phyloP scores from a whole-genome alignment of 2,888 invertebrate genomes.

The Eulithis testata region DNA sequence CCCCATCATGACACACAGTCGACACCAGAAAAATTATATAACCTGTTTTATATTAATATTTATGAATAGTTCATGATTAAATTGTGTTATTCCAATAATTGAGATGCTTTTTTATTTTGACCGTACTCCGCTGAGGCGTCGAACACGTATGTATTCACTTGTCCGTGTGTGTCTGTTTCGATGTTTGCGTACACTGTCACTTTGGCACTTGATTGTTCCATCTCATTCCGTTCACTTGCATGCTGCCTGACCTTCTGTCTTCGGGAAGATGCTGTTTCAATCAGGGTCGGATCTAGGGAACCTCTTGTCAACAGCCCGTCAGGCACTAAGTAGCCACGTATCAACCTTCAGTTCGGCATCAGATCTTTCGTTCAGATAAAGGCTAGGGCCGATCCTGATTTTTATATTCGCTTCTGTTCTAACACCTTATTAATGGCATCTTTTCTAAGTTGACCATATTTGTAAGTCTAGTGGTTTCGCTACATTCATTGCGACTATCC shows the following conservation, averaged over 20 bases:
- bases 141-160: slow-evolving; percentile 83
- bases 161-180: slow-evolving; percentile 82
- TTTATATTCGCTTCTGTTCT: slow-evolving; percentile 17
- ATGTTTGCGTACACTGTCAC: slow-evolving; percentile 82
- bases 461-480: slow-evolving; percentile 30
- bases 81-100: slow-evolving; percentile 84
- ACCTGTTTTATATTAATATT: slow-evolving; percentile 77
- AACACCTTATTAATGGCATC: slow-evolving; percentile 29
- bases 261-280: slow-evolving; percentile 54
- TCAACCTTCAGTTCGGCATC: slow-evolving; percentile 5
- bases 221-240: slow-evolving; percentile 77
- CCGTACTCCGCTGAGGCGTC: slow-evolving; percentile 83
- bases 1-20: slow-evolving; percentile 79
- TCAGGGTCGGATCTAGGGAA: slow-evolving; percentile 25
- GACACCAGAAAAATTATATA: slow-evolving; percentile 78
- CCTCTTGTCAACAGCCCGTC: not conserved
- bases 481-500: slow-evolving; percentile 39
- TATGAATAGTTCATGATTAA: slow-evolving; percentile 83
- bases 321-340: not conserved
- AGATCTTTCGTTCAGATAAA: not conserved
- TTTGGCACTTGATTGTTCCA: slow-evolving; percentile 74
- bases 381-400: slow-evolving; percentile 8
- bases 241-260: slow-evolving; percentile 68
- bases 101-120: slow-evolving; percentile 84
- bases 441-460: slow-evolving; percentile 33